A percentile compares a stretch with the other conserved stretches of the same genome.
Evolutionary conservation across 2,797 vertebrate genomes (phyloP).

Genomic region (Emydoidea blandingii): DNA sequence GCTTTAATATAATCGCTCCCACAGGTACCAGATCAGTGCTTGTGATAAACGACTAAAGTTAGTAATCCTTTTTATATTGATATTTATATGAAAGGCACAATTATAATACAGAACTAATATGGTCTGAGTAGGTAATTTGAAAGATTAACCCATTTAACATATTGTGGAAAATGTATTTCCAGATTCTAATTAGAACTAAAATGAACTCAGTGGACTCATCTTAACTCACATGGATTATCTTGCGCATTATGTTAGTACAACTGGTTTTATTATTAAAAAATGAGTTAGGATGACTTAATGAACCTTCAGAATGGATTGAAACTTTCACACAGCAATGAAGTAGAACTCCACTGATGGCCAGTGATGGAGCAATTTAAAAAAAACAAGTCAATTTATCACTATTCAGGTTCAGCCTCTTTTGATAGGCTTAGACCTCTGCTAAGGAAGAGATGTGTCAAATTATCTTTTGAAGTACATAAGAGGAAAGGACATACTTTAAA

Average conservation of each 20-base stretch:
- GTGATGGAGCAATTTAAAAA: fast-evolving
- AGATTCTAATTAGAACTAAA: constrained; percentile 76
- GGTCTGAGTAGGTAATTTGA: constrained; percentile 35
- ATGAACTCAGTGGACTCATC: constrained; percentile 60
- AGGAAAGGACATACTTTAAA: constrained; percentile 56
- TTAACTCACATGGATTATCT: constrained; percentile 71
- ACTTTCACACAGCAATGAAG: constrained; percentile 22
- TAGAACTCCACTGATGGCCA: not conserved
- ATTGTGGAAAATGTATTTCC: constrained; percentile 58
- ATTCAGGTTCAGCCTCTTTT: constrained; percentile 30
- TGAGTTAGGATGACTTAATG: constrained; percentile 32
- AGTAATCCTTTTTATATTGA: constrained; percentile 69
- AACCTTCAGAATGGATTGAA: constrained; percentile 24
- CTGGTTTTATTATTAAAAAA: constrained; percentile 39
- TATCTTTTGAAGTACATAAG: constrained; percentile 57
- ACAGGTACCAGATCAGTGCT: constrained; percentile 57
- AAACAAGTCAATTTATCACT: constrained; percentile 51
- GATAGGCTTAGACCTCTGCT: constrained; percentile 13
- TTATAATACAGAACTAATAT: constrained; percentile 53
- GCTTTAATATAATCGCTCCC: constrained; percentile 60
- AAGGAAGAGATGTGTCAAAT: constrained; percentile 46
- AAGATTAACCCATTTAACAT: constrained; percentile 56
- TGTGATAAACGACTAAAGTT: constrained; percentile 69
- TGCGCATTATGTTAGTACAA: constrained; percentile 64
- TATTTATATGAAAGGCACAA: constrained; percentile 63